These are phyloP conservation scores for Leuciscus waleckii DNA, from an alignment of 2,797 vertebrate genomes.

Conservation along the genomic window DNA sequence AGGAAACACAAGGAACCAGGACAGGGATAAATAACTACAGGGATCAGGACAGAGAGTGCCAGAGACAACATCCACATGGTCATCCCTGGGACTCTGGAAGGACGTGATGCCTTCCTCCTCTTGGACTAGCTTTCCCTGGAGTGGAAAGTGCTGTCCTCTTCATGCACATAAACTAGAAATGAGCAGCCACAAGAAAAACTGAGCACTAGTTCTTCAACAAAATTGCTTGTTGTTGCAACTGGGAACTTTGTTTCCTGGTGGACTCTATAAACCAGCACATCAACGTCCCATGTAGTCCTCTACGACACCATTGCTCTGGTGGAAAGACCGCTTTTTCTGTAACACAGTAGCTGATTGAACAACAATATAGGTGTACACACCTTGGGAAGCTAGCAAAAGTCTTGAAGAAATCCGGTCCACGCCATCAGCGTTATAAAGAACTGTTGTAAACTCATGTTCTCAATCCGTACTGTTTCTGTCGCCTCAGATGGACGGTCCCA, in stretches of 20 bases:
- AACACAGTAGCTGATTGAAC: not conserved
- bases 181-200: not conserved
- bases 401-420: not conserved
- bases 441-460: not conserved
- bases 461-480: not conserved
- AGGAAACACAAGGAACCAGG: no score
- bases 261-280: not conserved
- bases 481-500: conserved; percentile 61
- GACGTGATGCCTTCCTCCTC: not conserved
- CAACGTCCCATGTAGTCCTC: not conserved
- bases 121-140: not conserved
- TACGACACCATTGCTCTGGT: not conserved
- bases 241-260: not conserved
- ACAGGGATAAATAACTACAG: no score
- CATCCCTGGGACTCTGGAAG: no score
- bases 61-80: no score
- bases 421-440: not conserved
- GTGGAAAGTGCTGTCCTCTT: not conserved
- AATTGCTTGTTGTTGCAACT: not conserved
- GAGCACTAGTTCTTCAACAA: no score
- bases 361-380: not conserved
- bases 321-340: not conserved
- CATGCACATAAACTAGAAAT: not conserved
- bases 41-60: no score
- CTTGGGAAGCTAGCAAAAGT: not conserved